Evolutionary conservation across 2,797 vertebrate genomes (phyloP).

Genomic region (Enteromius mattozi): DNA sequence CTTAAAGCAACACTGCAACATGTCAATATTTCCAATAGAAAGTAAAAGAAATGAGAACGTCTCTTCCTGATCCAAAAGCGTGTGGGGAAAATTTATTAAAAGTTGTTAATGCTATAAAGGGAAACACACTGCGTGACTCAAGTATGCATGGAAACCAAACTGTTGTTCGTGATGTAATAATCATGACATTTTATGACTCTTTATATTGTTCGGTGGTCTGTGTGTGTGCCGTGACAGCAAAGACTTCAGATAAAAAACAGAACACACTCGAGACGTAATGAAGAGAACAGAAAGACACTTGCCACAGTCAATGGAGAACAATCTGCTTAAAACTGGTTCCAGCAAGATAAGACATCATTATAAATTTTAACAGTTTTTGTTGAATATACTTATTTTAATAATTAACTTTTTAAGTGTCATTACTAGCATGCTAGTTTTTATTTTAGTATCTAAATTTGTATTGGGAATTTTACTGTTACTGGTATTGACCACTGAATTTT

Average conservation of each 20-base stretch:
- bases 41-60: neutral
- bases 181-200: conserved; percentile 59
- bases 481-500: neutral
- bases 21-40: neutral
- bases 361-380: neutral
- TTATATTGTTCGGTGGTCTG: conserved; percentile 60
- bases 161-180: conserved; percentile 63
- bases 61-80: conserved; percentile 54
- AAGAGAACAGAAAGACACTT: conserved; percentile 42
- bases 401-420: neutral
- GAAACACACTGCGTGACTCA: conserved; percentile 48
- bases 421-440: neutral
- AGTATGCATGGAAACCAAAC: conserved; percentile 53
- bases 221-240: conserved; percentile 54
- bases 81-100: conserved; percentile 64
- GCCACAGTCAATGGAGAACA: neutral
- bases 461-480: neutral
- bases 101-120: conserved; percentile 51
- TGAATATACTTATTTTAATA: neutral
- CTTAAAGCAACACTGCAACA: neutral
- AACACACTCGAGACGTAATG: conserved; percentile 28
- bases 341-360: neutral
- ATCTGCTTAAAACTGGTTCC: neutral
- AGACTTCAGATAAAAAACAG: conserved; percentile 47
- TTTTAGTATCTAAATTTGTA: neutral